Percentiles rank a stretch among this genome's conserved stretches.
These are phyloP conservation scores for Perccottus glenii DNA, from an alignment of 2,113 vertebrate genomes.

Conservation along the genomic window DNA sequence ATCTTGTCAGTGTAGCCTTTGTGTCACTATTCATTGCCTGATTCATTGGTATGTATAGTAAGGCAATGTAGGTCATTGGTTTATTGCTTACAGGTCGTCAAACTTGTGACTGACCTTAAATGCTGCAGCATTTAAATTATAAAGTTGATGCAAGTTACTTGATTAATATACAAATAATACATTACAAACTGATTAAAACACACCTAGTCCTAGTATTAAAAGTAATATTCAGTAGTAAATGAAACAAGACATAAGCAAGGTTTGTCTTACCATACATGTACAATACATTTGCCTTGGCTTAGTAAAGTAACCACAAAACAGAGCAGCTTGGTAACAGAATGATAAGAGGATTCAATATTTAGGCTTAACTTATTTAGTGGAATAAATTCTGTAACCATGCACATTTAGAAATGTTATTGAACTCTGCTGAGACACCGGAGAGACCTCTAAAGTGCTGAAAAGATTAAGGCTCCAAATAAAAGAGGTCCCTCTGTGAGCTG, in stretches of 20 bases:
- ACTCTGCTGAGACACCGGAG: constrained; percentile 20
- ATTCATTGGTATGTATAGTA: constrained; percentile 10
- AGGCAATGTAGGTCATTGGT: constrained; percentile 25
- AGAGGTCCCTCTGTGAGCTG: constrained; percentile 17
- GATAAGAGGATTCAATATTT: constrained; percentile 9
- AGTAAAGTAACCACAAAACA: constrained; percentile 10
- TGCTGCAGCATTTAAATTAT: background rate
- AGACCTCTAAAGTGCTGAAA: constrained; percentile 33
- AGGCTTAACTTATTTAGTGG: constrained; percentile 19
- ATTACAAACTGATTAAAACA: background rate
- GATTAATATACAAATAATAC: no score
- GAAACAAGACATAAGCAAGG: background rate
- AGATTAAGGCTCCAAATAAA: constrained; percentile 48
- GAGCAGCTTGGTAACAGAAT: background rate
- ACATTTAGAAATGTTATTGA: constrained; percentile 36
- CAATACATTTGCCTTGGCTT: constrained; percentile 7
- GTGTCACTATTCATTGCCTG: constrained; percentile 36
- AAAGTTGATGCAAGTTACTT: no score
- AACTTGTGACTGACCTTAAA: constrained; percentile 22
- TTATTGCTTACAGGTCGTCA: constrained; percentile 18
- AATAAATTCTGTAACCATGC: constrained; percentile 22
- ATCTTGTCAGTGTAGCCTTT: constrained; percentile 36
- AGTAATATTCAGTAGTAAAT: background rate
- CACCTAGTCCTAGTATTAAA: background rate
- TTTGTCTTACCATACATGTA: background rate